Evolutionary conservation across 2,113 vertebrate species (phyloP).

Genomic region (Balaenoptera acutorostrata): DNA sequence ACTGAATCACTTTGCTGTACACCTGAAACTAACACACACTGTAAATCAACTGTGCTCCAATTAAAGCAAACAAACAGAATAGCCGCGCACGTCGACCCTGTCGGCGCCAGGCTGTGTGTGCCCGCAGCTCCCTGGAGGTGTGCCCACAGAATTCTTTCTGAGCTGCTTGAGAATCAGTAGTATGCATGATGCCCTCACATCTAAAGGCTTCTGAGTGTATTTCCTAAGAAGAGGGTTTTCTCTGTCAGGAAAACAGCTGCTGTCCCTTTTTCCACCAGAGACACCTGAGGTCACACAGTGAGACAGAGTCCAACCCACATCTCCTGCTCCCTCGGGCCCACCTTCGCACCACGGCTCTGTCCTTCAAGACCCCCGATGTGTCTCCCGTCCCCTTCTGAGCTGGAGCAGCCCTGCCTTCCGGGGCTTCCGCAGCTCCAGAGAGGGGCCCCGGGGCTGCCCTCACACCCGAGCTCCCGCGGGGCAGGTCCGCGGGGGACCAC

Average conservation of each 20-base stretch:
- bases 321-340: neutral
- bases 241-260: neutral
- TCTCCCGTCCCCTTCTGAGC: neutral
- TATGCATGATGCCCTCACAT: rapidly evolving
- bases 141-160: too few relatives aligned
- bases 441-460: neutral
- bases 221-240: neutral
- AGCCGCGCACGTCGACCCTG: neutral
- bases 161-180: neutral
- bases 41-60: neutral
- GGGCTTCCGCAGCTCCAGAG: neutral
- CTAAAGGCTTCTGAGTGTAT: neutral
- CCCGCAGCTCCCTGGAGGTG: rapidly evolving
- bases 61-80: neutral
- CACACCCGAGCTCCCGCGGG: neutral
- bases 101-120: neutral
- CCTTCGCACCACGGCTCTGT: neutral
- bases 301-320: neutral
- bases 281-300: neutral
- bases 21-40: neutral
- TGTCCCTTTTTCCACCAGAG: neutral
- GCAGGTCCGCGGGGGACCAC: rapidly evolving
- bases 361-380: neutral
- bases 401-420: neutral
- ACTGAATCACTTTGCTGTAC: neutral